Percentiles rank a stretch among this genome's conserved stretches.
Conservation (phyloP, 2,113 vertebrate species). For the Condylura cristata region DNA sequence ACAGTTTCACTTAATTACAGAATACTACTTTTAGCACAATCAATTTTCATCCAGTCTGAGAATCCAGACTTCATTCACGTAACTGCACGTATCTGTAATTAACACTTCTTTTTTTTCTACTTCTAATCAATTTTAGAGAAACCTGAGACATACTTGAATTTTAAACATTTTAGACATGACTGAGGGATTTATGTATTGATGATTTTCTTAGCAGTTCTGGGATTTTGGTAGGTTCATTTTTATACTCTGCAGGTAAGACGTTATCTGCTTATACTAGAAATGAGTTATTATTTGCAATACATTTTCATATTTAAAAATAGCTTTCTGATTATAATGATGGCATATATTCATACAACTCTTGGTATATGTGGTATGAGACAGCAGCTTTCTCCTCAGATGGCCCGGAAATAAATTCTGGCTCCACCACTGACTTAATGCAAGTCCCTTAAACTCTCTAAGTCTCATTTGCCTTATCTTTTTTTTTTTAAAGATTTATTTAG, state of each 20-base stretch:
- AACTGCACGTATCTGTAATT: constrained; percentile 50
- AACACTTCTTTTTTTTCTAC: neutral
- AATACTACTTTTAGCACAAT: constrained; percentile 64
- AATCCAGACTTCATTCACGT: constrained; percentile 52
- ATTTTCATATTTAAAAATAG: constrained; percentile 28
- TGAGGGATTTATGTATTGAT: constrained; percentile 18
- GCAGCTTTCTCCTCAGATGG: neutral
- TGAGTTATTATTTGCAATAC: neutral
- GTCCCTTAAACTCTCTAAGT: neutral
- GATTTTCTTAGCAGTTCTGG: constrained; percentile 13
- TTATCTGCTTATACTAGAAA: neutral
- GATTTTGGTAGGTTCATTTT: constrained; percentile 17
- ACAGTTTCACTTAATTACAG: constrained; percentile 74
- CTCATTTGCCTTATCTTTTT: neutral
- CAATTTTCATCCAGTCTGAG: constrained; percentile 60
- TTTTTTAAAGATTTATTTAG: too few relatives aligned
- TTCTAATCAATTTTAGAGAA: constrained; percentile 64
- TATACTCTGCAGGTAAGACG: neutral
- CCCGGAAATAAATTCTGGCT: neutral
- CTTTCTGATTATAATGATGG: neutral
- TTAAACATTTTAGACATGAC: constrained; percentile 41
- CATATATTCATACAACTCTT: neutral
- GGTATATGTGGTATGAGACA: neutral
- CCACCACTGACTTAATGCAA: neutral
- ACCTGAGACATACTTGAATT: constrained; percentile 54